Percentiles rank a stretch among this genome's conserved stretches.
Conservation (phyloP, 2,797 vertebrate species). For the Lacerta viridis region DNA sequence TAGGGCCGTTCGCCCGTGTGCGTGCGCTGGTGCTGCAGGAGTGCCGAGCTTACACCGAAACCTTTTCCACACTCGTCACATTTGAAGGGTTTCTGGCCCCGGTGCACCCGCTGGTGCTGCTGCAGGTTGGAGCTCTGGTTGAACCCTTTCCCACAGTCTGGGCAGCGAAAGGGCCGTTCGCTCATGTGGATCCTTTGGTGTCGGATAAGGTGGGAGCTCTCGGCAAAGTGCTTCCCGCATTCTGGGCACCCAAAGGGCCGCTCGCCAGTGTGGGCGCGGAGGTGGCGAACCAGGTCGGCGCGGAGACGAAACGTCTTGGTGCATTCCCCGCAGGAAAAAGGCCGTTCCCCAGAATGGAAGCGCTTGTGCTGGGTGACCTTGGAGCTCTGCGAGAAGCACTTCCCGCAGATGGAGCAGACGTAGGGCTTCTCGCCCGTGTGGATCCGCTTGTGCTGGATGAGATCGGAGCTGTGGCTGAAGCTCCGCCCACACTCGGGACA, state of each 20-base stretch:
- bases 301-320: conserved; percentile 71
- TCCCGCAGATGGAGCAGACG: conserved; percentile 69
- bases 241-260: conserved; percentile 73
- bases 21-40: conserved; percentile 43
- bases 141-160: conserved; percentile 77
- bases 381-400: conserved; percentile 68
- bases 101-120: conserved; percentile 75
- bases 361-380: conserved; percentile 73
- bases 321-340: conserved; percentile 69
- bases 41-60: conserved; percentile 67
- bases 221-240: conserved; percentile 73
- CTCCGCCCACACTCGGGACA: conserved; percentile 72
- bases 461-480: conserved; percentile 72
- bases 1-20: conserved; percentile 57
- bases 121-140: conserved; percentile 78
- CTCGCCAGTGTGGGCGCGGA: conserved; percentile 69
- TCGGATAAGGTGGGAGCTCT: conserved; percentile 72
- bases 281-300: conserved; percentile 71
- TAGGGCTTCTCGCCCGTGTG: conserved; percentile 70
- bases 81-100: conserved; percentile 65
- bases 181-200: conserved; percentile 77
- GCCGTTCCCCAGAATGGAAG: conserved; percentile 66
- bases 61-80: conserved; percentile 70
- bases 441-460: conserved; percentile 68
- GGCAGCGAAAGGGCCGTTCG: conserved; percentile 74